Conservation (phyloP, 2,888 invertebrate genomes). For the Amphipyra berbera region DNA sequence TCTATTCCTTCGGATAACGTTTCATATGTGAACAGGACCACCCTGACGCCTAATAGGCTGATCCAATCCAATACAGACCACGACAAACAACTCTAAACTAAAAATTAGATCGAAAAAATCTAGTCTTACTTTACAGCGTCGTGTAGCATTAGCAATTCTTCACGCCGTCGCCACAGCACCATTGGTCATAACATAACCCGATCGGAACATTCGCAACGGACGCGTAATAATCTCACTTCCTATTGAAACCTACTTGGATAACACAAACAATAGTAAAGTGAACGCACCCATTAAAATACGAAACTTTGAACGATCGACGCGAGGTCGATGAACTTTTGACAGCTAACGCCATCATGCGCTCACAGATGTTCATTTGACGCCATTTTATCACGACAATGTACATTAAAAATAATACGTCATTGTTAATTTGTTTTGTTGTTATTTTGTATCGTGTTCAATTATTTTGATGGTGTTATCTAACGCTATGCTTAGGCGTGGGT, state of each 20-base stretch:
- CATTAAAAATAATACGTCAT: conserved; percentile 62
- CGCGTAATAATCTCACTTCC: conserved; percentile 73
- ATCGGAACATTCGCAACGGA: conserved; percentile 64
- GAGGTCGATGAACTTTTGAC: conserved; percentile 78
- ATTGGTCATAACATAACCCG: conserved; percentile 63
- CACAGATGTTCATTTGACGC: conserved; percentile 61
- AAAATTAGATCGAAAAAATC: conserved; percentile 40
- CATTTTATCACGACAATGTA: conserved; percentile 51
- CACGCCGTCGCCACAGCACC: conserved; percentile 50
- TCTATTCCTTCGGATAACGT: background rate
- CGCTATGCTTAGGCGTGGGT: conserved; percentile 6
- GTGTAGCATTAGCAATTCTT: conserved; percentile 54
- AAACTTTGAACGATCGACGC: conserved; percentile 74
- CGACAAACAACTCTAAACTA: conserved; percentile 16
- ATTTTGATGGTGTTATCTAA: conserved; percentile 49
- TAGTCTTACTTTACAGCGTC: conserved; percentile 35
- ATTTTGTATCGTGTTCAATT: conserved; percentile 41
- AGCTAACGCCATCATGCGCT: conserved; percentile 64
- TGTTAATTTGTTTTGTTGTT: conserved; percentile 50
- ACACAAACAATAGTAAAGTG: conserved; percentile 84
- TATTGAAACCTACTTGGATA: conserved; percentile 77
- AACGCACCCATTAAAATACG: conserved; percentile 85
- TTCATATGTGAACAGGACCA: background rate
- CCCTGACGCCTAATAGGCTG: conserved; percentile 1
- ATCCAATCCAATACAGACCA: conserved; percentile 8